Evolutionary conservation across 2,113 vertebrate species (phyloP).

Genomic region (Upupa epops): DNA sequence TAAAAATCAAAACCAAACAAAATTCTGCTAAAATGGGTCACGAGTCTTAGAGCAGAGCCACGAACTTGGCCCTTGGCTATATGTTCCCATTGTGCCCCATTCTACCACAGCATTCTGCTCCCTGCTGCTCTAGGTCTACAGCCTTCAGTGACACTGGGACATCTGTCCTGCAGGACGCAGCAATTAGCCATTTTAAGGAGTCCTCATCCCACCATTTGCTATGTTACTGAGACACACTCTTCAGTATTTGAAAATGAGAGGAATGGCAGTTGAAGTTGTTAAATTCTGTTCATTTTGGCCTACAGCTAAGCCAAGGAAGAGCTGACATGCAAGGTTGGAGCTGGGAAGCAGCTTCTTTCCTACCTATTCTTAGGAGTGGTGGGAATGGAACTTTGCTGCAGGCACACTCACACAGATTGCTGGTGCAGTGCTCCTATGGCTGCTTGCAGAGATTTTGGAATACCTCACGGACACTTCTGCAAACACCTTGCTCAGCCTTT

Average conservation of each 20-base stretch:
- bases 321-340: not conserved
- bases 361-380: not conserved
- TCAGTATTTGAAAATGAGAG: not conserved
- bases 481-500: not conserved
- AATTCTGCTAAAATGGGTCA: not conserved
- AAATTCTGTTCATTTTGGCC: not conserved
- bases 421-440: not conserved
- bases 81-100: conserved; percentile 24
- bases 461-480: not conserved
- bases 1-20: conserved; percentile 57
- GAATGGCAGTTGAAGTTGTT: not conserved
- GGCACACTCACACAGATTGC: not conserved
- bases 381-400: not conserved
- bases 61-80: conserved; percentile 17
- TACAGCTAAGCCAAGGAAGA: not conserved
- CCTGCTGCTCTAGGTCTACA: not conserved
- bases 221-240: not conserved
- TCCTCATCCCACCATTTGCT: not conserved
- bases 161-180: not conserved
- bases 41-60: conserved; percentile 30
- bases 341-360: not conserved
- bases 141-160: not conserved
- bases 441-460: not conserved
- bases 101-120: conserved; percentile 15
- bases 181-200: not conserved